Evolutionary conservation across 1,140 invertebrate genomes (phyloP), one percentile per base, ranked within the genome.

Genomic region (Lineus longissimus): DNA sequence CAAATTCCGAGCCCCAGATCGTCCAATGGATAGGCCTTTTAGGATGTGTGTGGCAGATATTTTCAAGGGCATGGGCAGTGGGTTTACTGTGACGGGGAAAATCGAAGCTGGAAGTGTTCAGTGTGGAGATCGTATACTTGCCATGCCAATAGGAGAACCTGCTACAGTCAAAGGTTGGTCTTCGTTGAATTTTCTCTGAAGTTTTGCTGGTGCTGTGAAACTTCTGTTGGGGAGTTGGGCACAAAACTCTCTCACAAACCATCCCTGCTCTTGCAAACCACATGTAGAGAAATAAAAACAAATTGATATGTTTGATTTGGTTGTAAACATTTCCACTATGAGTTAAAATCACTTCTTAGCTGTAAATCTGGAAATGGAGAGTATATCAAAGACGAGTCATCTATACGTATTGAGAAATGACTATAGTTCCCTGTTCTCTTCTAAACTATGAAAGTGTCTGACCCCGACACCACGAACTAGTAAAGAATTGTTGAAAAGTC

Each of bases 51-150:
- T 99, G 0, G 92, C 90, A 76, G 97, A 99, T 84, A 89, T 98
- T 63, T 97, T 92, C 76, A 99, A 98, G 85, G 91, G 93, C 7
- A 89, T 90, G 13, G 90, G 91, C 0, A 79, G 82, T 58, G 80
- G 82, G 2, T 91, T 94, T 74, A 94, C 91, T 82, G 87, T 97
- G 4, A 88, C 88, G 4, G 96, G 95, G 6, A 86, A 91, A 51
- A 87, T 99, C 59, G 95, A 98, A 84, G 92, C 93, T 51, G 97
- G 97, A 7, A 86, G 89, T 73, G 77, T 98, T 0, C 88, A 90
- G 70, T 79, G 87, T 41, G 91, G 91, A 40, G 95, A 98, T 72
- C 92, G 90, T 82, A 87, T 98, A 0, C 74, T 95, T 25, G 85
- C 98, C 11, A 89, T 94, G 84, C 95, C 97, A 11, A 87, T 86